phyloP scores from a whole-genome alignment of 2,797 vertebrate genomes.

The Leptoclinus maculatus region DNA sequence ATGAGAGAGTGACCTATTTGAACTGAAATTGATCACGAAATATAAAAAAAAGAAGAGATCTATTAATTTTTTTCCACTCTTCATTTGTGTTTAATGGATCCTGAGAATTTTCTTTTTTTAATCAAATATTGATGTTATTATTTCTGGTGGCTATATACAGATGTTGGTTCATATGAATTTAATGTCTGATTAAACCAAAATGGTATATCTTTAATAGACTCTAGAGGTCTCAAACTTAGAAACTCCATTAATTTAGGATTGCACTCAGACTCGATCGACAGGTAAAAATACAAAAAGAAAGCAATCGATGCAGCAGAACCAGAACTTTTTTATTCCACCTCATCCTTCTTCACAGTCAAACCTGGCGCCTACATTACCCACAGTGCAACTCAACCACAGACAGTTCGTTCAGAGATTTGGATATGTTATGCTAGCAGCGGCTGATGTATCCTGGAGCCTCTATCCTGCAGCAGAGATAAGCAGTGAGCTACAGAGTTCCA shows the following conservation, averaged over 20 bases:
- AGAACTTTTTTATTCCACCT: background rate
- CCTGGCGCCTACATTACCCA: background rate
- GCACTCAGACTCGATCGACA: no score
- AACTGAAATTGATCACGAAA: background rate
- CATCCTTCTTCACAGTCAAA: background rate
- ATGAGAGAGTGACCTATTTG: background rate
- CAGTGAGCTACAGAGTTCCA: background rate
- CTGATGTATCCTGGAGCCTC: background rate
- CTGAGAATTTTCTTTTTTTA: background rate
- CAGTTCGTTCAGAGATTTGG: background rate
- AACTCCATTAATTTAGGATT: no score
- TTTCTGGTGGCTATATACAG: background rate
- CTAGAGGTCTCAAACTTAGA: no score
- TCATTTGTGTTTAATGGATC: background rate
- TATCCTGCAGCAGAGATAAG: background rate
- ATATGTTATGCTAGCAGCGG: background rate
- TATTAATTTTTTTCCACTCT: background rate
- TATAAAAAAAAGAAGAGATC: background rate
- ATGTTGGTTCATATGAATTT: background rate
- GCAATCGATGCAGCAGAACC: background rate
- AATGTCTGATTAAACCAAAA: background rate
- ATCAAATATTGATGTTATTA: background rate
- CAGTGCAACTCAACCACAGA: background rate
- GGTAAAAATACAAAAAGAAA: no score
- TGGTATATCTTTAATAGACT: background rate